Conservation (phyloP, 2,113 vertebrate genomes). For the Copsychus sechellarum region DNA sequence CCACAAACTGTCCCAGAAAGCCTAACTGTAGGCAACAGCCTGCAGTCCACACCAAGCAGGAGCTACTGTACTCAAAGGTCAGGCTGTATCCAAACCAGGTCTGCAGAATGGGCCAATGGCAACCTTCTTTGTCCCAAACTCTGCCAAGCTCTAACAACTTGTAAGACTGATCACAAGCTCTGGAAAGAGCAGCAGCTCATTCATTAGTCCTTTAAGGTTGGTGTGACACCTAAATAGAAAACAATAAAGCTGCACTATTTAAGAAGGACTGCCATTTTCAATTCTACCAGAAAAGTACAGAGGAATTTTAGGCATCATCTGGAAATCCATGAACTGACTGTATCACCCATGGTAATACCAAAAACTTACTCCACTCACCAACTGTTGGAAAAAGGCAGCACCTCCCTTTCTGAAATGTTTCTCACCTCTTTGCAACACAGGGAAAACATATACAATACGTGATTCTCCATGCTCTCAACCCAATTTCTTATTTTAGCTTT, state of each 20-base stretch:
- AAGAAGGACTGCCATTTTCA: not conserved
- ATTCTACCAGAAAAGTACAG: not conserved
- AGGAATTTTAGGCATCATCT: not conserved
- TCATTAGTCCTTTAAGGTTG: not conserved
- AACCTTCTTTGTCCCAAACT: not conserved
- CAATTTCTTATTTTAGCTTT: conserved; percentile 37
- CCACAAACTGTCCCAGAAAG: not conserved
- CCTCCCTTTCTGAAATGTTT: not conserved
- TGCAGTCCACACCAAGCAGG: not conserved
- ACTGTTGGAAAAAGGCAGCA: not conserved
- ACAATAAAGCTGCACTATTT: not conserved
- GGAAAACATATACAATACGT: not conserved
- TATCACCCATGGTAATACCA: not conserved
- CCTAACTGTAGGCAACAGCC: not conserved
- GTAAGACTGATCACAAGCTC: not conserved
- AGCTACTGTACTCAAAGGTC: not conserved
- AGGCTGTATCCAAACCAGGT: not conserved
- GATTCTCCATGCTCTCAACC: not conserved
- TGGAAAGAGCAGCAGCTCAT: not conserved
- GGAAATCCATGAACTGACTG: not conserved
- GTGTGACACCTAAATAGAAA: not conserved
- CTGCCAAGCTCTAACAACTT: not conserved
- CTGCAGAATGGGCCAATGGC: not conserved
- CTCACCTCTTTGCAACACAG: not conserved
- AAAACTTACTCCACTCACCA: not conserved